These are phyloP conservation scores for Psittacula cyanocephala DNA, from an alignment of 2,113 vertebrate genomes.

Conservation along the genomic window DNA sequence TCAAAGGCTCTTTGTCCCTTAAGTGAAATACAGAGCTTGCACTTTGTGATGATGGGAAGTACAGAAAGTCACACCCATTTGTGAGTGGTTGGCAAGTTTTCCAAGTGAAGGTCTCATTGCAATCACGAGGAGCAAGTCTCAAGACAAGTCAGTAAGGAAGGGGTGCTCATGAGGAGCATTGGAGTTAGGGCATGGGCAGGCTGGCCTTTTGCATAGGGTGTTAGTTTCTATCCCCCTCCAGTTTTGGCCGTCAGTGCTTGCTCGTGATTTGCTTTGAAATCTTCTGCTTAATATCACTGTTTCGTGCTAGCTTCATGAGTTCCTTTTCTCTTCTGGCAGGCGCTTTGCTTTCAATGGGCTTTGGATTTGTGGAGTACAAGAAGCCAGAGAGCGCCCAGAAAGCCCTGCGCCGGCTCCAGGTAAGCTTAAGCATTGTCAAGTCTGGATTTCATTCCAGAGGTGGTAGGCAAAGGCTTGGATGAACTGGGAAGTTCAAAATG, in stretches of 20 bases:
- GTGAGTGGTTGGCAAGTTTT: background rate
- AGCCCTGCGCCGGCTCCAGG: constrained; percentile 89
- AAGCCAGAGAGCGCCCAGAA: constrained; percentile 89
- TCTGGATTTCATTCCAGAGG: fast-evolving
- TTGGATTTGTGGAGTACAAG: constrained; percentile 92
- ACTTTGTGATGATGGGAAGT: background rate
- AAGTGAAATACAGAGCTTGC: background rate
- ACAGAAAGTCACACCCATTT: background rate
- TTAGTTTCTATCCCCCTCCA: background rate
- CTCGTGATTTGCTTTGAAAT: background rate
- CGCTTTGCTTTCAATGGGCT: constrained; percentile 90
- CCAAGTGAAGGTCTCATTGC: background rate
- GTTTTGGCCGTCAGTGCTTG: fast-evolving
- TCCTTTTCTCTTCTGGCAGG: constrained; percentile 68
- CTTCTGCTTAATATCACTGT: background rate
- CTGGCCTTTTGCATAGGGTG: background rate
- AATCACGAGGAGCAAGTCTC: background rate
- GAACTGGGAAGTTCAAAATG: fast-evolving
- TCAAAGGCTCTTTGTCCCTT: background rate
- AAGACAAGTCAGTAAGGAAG: background rate
- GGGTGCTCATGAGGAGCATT: fast-evolving
- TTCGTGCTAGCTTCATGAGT: background rate
- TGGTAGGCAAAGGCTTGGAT: fast-evolving
- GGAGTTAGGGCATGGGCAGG: background rate
- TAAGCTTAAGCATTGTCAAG: background rate